These are phyloP conservation scores for Psittacus erithacus DNA, from an alignment of 2,113 vertebrate species.

Conservation along the genomic window DNA sequence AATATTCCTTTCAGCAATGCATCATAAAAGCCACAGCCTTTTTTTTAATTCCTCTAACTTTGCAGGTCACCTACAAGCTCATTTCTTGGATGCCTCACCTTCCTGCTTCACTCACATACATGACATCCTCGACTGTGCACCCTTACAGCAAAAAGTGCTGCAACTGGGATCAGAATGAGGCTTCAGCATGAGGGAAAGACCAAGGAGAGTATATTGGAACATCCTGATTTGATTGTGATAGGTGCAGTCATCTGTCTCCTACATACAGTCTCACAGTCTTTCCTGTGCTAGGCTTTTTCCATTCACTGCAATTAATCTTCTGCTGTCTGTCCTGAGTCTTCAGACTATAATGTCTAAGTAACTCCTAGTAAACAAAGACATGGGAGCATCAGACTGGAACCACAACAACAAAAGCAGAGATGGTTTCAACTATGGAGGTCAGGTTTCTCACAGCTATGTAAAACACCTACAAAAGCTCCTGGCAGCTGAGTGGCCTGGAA, in stretches of 20 bases:
- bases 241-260: background rate
- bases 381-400: background rate
- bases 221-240: background rate
- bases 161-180: background rate
- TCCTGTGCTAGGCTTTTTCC: fast-evolving
- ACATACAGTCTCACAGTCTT: background rate
- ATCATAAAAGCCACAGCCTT: background rate
- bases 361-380: background rate
- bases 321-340: background rate
- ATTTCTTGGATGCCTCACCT: background rate
- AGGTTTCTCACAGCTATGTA: background rate
- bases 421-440: background rate
- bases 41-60: background rate
- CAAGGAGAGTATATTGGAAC: background rate
- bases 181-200: background rate
- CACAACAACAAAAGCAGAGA: background rate
- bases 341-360: background rate
- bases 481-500: background rate
- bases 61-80: background rate
- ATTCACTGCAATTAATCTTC: background rate
- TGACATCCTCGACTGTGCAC: background rate
- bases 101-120: background rate
- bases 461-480: background rate
- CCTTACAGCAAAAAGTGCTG: background rate
- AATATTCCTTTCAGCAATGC: background rate